Conservation (phyloP, 2,888 invertebrate genomes). For the Thereva unica region DNA sequence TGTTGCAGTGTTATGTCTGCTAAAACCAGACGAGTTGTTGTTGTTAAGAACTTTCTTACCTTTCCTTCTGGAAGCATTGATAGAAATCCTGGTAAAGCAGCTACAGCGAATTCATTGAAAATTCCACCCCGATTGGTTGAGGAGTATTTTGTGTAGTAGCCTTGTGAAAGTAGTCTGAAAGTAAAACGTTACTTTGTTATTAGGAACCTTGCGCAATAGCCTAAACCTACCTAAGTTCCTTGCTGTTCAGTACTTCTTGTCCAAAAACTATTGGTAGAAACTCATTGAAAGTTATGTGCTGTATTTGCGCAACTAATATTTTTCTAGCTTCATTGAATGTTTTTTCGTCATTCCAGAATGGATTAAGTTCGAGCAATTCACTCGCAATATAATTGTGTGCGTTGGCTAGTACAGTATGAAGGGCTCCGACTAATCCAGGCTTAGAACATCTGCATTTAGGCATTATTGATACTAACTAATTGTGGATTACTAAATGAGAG, state of each 20-base stretch:
- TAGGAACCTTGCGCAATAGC: too few relatives aligned
- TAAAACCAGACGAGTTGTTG: too few relatives aligned
- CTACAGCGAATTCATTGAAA: constrained; percentile 76
- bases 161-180: constrained; percentile 67
- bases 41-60: constrained; percentile 58
- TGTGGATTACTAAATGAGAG: too few relatives aligned
- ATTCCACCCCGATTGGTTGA: constrained; percentile 79
- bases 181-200: background rate
- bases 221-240: constrained; percentile 62
- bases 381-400: constrained; percentile 83
- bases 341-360: constrained; percentile 78
- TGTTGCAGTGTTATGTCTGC: too few relatives aligned
- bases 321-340: constrained; percentile 76
- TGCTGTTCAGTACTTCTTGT: constrained; percentile 55
- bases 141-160: constrained; percentile 79
- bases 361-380: constrained; percentile 69
- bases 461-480: background rate
- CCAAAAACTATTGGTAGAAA: constrained; percentile 79
- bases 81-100: constrained; percentile 72
- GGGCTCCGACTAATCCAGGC: constrained; percentile 68
- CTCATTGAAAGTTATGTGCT: constrained; percentile 83
- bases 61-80: constrained; percentile 75
- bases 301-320: constrained; percentile 76
- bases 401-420: constrained; percentile 72
- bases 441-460: constrained; percentile 61